Evolutionary conservation across 2,888 invertebrate genomes (phyloP).

Genomic region (Hirtodrosophila alboralis): DNA sequence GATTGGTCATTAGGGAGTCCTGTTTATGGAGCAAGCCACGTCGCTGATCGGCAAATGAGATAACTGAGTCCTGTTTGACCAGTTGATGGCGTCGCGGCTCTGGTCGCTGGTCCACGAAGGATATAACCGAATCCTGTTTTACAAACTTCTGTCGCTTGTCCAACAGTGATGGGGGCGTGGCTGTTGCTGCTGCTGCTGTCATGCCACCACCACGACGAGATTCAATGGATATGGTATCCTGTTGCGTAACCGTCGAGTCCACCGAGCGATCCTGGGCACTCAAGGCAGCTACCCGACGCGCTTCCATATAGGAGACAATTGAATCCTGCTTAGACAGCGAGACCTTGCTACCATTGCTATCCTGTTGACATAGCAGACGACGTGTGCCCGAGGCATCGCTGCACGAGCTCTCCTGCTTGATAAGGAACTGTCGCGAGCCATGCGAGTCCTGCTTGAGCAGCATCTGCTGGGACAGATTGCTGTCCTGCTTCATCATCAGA

Average conservation of each 20-base stretch:
- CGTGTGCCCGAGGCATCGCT: conserved; percentile 83
- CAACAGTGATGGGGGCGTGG: conserved; percentile 64
- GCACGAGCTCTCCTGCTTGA: conserved; percentile 84
- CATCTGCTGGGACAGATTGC: conserved; percentile 83
- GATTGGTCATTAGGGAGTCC: conserved; percentile 83
- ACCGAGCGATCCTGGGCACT: conserved; percentile 34
- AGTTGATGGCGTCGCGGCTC: conserved; percentile 83
- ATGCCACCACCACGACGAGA: conserved; percentile 69
- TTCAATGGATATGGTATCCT: conserved; percentile 82
- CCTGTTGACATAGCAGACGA: conserved; percentile 83
- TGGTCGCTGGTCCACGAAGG: conserved; percentile 84
- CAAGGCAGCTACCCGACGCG: conserved; percentile 75
- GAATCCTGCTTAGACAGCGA: conserved; percentile 84
- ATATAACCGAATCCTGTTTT: conserved; percentile 84
- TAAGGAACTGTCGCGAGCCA: conserved; percentile 83
- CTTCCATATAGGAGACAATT: conserved; percentile 84
- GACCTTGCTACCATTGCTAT: conserved; percentile 83
- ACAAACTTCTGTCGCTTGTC: conserved; percentile 84
- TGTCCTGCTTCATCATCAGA: conserved; percentile 84
- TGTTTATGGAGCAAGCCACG: conserved; percentile 83
- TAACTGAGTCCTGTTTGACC: conserved; percentile 84
- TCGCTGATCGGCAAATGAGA: conserved; percentile 84
- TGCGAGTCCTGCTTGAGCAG: conserved; percentile 84
- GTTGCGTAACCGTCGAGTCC: conserved; percentile 78
- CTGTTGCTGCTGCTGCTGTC: conserved; percentile 35